Evolutionary conservation across 2,113 vertebrate genomes (phyloP).

Genomic region (Smithornis capensis): DNA sequence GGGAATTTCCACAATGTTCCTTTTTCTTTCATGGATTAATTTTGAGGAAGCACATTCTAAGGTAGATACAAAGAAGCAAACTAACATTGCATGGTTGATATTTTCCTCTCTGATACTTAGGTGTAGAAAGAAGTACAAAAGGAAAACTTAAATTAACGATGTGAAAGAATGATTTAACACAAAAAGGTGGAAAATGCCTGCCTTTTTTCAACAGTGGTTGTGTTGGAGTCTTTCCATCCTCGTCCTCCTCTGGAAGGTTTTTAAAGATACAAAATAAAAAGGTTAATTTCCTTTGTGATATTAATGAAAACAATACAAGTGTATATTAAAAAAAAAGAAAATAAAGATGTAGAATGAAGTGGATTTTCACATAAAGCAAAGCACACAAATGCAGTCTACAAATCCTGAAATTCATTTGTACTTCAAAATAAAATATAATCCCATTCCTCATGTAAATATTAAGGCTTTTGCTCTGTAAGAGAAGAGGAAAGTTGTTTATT

Average conservation of each 20-base stretch:
- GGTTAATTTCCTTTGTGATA: constrained; percentile 75
- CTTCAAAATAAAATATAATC: background rate
- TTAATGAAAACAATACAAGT: constrained; percentile 56
- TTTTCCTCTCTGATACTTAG: background rate
- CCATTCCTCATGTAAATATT: background rate
- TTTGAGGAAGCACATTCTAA: background rate
- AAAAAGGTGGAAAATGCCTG: constrained; percentile 88
- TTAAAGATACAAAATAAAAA: constrained; percentile 78
- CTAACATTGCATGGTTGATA: background rate
- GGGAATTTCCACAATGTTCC: background rate
- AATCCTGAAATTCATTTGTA: background rate
- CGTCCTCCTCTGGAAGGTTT: constrained; percentile 90
- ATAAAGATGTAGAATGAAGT: constrained; percentile 45
- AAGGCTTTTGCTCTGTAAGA: background rate
- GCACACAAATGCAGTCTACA: constrained; percentile 20
- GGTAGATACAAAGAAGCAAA: constrained; percentile 39
- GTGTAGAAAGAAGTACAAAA: background rate
- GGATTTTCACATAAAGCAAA: constrained; percentile 19
- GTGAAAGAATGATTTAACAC: constrained; percentile 69
- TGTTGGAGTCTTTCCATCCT: constrained; percentile 91
- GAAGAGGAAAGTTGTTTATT: background rate
- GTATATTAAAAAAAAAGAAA: constrained; percentile 4
- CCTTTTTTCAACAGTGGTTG: constrained; percentile 99
- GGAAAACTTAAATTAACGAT: constrained; percentile 53
- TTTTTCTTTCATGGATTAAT: background rate